phyloP scores from a whole-genome alignment of 2,797 vertebrate genomes.

The Pantherophis alleghaniensis region DNA sequence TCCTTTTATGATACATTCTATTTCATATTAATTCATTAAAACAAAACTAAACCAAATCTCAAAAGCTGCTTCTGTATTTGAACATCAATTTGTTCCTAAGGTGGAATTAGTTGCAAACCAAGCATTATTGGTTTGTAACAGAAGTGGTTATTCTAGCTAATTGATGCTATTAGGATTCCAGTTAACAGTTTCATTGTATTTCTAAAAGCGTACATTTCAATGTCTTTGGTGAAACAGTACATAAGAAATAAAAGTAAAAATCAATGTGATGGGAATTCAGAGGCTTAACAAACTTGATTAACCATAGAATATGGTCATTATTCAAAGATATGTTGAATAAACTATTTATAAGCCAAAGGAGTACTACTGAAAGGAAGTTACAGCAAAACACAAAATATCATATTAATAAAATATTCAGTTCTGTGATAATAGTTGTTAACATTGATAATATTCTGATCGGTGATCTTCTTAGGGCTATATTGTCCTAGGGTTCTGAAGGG shows the following conservation, averaged over 20 bases:
- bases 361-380: background rate
- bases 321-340: background rate
- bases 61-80: background rate
- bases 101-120: background rate
- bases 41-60: background rate
- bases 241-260: slow-evolving; percentile 6
- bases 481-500: background rate
- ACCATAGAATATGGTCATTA: background rate
- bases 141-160: background rate
- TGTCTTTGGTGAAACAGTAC: background rate
- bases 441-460: background rate
- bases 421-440: background rate
- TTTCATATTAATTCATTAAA: background rate
- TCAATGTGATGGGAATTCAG: background rate
- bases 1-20: background rate
- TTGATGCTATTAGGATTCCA: background rate
- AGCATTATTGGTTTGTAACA: background rate
- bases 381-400: background rate
- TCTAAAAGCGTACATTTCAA: background rate
- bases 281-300: background rate
- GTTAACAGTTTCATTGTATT: background rate
- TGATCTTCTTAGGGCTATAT: background rate
- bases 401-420: background rate
- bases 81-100: background rate
- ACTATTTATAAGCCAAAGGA: background rate